These are phyloP conservation scores for Dasypogon diadema DNA, from an alignment of 2,888 invertebrate species.

Conservation along the genomic window DNA sequence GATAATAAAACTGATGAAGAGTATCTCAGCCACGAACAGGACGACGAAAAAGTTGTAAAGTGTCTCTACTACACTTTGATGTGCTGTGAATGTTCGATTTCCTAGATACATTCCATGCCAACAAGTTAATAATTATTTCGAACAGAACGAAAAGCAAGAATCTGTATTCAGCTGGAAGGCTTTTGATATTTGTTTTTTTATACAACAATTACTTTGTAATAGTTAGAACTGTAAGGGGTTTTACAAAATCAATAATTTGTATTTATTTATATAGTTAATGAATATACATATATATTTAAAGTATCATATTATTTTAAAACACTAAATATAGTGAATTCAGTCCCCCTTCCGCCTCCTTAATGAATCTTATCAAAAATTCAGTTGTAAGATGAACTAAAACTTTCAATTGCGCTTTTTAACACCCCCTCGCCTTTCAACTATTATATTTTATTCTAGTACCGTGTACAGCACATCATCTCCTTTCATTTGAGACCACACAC, in stretches of 20 bases:
- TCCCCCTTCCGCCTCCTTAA: background rate
- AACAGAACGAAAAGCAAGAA: constrained; percentile 17
- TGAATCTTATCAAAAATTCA: too few relatives aligned
- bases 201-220: constrained; percentile 20
- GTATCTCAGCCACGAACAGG: constrained; percentile 63
- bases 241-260: constrained; percentile 21
- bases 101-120: constrained; percentile 58
- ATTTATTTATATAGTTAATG: constrained; percentile 34
- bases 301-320: constrained; percentile 8
- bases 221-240: constrained; percentile 5
- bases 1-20: constrained; percentile 39
- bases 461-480: too few relatives aligned
- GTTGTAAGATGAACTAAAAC: too few relatives aligned
- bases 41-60: constrained; percentile 60
- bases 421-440: too few relatives aligned
- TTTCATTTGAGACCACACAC: too few relatives aligned
- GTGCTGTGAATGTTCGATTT: constrained; percentile 69
- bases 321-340: background rate
- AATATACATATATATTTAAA: constrained; percentile 19
- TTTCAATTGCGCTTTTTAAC: too few relatives aligned
- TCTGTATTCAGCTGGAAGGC: background rate
- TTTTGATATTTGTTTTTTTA: constrained; percentile 22
- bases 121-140: background rate
- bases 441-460: too few relatives aligned
- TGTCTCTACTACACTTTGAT: constrained; percentile 66